These are phyloP conservation scores for Papio anubis DNA, from an alignment of 2,113 vertebrate genomes.

Conservation along the genomic window DNA sequence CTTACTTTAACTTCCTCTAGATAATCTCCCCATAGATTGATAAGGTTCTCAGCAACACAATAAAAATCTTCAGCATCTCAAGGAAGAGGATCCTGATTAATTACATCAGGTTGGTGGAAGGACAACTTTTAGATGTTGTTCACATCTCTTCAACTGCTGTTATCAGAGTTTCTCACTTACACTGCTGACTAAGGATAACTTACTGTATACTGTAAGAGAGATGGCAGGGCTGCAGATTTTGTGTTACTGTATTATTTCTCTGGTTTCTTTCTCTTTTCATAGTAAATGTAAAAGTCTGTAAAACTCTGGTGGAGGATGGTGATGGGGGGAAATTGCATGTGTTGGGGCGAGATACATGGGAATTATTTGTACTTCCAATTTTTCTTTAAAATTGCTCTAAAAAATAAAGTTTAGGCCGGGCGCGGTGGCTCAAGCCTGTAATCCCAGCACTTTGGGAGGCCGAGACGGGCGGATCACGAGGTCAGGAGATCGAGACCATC, in stretches of 20 bases:
- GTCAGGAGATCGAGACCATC: no score
- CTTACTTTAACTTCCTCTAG: not conserved
- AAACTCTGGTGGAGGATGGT: fast-evolving
- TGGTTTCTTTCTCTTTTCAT: not conserved
- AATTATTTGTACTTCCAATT: not conserved
- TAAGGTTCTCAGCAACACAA: not conserved
- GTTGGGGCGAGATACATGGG: not conserved
- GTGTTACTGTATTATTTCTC: not conserved
- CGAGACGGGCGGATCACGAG: no score
- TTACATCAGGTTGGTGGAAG: not conserved
- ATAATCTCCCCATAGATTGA: not conserved
- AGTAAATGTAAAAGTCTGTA: not conserved
- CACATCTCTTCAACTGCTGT: not conserved
- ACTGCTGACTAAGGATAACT: not conserved
- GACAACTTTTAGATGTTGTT: not conserved
- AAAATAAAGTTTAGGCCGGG: not conserved
- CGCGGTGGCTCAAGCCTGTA: no score
- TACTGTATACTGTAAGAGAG: not conserved
- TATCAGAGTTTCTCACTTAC: not conserved
- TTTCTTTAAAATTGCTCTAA: not conserved
- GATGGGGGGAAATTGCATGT: not conserved
- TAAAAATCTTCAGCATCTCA: not conserved
- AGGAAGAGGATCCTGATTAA: not conserved
- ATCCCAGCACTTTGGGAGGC: no score
- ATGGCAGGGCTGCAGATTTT: not conserved